Conservation (phyloP, 2,113 vertebrate genomes). For the Muntiacus reevesi region DNA sequence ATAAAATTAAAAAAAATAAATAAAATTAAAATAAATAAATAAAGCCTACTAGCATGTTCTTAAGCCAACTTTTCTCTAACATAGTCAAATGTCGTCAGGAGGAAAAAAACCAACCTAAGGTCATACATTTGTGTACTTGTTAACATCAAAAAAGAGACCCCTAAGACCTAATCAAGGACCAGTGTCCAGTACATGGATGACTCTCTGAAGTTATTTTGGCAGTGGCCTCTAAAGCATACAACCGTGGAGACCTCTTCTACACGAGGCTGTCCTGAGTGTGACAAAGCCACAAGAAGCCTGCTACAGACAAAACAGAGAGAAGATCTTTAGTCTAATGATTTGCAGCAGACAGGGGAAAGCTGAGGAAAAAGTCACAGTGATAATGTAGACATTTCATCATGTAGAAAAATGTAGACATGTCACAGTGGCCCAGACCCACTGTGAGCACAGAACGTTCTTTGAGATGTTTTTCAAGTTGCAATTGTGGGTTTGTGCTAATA, state of each 20-base stretch:
- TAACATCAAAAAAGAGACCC: neutral
- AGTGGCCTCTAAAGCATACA: neutral
- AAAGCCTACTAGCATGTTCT: neutral
- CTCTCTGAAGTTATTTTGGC: neutral
- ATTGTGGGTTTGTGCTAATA: neutral
- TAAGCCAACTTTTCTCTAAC: neutral
- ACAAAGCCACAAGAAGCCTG: neutral
- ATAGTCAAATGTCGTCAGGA: neutral
- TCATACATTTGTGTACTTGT: neutral
- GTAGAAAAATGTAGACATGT: neutral
- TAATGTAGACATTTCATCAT: neutral
- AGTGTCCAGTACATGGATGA: neutral
- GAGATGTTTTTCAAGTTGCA: neutral
- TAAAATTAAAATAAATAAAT: neutral
- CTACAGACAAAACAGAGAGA: neutral
- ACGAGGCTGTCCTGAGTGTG: neutral
- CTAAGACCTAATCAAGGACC: neutral
- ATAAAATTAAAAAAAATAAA: too few species aligned
- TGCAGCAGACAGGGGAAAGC: neutral
- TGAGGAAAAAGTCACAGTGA: neutral
- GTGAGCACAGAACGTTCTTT: slow-evolving; percentile 12
- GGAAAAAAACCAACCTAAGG: neutral
- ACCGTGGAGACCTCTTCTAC: neutral
- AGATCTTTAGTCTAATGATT: neutral
- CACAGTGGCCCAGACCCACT: neutral